Base-by-base conservation (phyloP, 2,888 invertebrate species). In the Chaetogeoica ovagalla region DNA sequence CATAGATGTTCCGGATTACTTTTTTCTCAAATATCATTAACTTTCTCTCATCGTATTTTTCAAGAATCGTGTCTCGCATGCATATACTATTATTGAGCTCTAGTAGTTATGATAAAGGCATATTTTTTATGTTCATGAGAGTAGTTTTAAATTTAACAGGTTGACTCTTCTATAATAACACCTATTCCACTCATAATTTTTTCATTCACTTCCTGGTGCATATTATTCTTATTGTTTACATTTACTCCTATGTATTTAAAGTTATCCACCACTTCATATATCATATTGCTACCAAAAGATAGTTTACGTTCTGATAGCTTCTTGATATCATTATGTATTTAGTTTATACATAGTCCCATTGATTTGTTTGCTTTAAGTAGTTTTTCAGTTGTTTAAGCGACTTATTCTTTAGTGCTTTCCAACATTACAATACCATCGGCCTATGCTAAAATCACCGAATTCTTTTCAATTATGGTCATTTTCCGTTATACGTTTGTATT, bases 331-430 rank as follows among this genome's bases (percentile, higher is more conserved):
- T 19, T 30, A 73, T 62, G 62, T 13, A 73, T 11, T 60, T 60
- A 9, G 48, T 72, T 72, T 72, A 43, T 13, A 72, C 23, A 72
- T 72, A 72, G 19, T 9, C 19, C 62, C 13, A 48, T 62, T 48
- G 30, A 60, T 23, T 48, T 62, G 30, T 30, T 62, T 30, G 48
- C 39, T 23, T 73, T 62, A 30, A 43, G 6, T 43, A 72, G 60
- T 43, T 19, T 43, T 9, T 43, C 2, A 9, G 43, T 43, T 43
- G 43, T 43, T 43, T 7, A 7, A 43, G 43, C 43, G 7, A 9
- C 43, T 9, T n/a, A n/a, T n/a, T 43, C 43, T 9, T 9, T 43
- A 9, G 43, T 43, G 6, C 9, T 9, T 43, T 7, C 43, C 9
- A 43, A 9, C 43, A 43, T 7, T 9, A 43, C 43, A 43, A 43